These are phyloP conservation scores for Trichoplusia ni DNA, from an alignment of 1,140 invertebrate genomes.

Conservation along the genomic window DNA sequence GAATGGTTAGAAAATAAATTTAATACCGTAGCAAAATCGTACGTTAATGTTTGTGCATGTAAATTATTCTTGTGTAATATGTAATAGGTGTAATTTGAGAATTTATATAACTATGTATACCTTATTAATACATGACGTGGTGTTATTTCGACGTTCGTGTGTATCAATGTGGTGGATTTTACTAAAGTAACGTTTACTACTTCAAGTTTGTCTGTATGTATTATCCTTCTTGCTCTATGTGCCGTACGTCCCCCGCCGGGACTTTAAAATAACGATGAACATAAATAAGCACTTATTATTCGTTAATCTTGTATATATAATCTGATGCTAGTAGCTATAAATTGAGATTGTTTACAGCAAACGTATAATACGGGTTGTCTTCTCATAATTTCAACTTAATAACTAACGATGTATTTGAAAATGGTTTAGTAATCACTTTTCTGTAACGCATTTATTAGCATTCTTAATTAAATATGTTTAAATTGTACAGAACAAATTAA, in stretches of 20 bases:
- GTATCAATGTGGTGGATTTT: not conserved
- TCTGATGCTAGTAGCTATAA: not conserved
- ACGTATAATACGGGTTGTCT: slow-evolving; percentile 31
- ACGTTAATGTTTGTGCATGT: not conserved
- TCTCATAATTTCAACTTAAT: slow-evolving; percentile 8
- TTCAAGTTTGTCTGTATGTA: not conserved
- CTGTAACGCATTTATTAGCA: slow-evolving; percentile 72
- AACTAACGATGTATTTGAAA: slow-evolving; percentile 33
- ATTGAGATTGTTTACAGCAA: slow-evolving; percentile 12
- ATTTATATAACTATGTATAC: not conserved
- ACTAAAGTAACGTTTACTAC: not conserved
- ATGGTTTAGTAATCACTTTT: slow-evolving; percentile 39
- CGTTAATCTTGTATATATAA: slow-evolving; percentile 28
- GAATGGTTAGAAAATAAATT: too few relatives aligned
- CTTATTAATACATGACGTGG: not conserved
- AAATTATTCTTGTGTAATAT: not conserved
- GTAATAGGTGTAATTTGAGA: not conserved
- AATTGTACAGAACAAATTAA: slow-evolving; percentile 72
- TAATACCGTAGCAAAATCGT: too few relatives aligned
- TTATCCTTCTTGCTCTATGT: not conserved
- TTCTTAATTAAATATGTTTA: slow-evolving; percentile 58
- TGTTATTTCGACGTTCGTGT: not conserved
- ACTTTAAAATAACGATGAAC: slow-evolving; percentile 24
- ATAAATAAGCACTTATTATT: slow-evolving; percentile 9
- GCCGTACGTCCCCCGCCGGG: slow-evolving; percentile 7